Evolutionary conservation across 2,113 vertebrate species (phyloP).

Genomic region (Chiloscyllium plagiosum): DNA sequence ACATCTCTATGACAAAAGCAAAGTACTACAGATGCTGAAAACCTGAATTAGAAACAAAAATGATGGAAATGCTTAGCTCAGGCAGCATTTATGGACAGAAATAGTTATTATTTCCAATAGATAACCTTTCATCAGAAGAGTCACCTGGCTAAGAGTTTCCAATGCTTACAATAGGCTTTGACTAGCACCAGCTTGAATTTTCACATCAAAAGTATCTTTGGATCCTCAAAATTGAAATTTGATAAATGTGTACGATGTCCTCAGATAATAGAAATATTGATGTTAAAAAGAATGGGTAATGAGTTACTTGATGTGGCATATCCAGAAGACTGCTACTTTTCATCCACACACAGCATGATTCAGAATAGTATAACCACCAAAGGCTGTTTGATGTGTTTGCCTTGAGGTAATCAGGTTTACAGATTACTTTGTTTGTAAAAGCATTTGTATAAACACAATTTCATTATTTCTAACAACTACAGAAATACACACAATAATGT

Average conservation of each 20-base stretch:
- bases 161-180: neutral
- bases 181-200: neutral
- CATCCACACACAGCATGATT: neutral
- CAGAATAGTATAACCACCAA: neutral
- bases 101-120: too few species aligned
- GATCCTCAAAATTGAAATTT: neutral
- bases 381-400: neutral
- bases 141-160: neutral
- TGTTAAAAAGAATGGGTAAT: neutral
- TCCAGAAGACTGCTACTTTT: neutral
- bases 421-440: neutral
- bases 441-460: neutral
- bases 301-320: neutral
- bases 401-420: neutral
- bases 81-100: too few species aligned
- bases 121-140: too few species aligned
- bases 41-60: too few species aligned
- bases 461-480: neutral
- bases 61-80: too few species aligned
- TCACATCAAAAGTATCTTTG: neutral
- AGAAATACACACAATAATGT: neutral
- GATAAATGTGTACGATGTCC: neutral
- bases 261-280: neutral
- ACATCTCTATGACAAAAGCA: too few species aligned
- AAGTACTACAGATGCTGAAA: too few species aligned